phyloP scores from a whole-genome alignment of 2,113 vertebrate species.

The Phrynosoma blainvillii region DNA sequence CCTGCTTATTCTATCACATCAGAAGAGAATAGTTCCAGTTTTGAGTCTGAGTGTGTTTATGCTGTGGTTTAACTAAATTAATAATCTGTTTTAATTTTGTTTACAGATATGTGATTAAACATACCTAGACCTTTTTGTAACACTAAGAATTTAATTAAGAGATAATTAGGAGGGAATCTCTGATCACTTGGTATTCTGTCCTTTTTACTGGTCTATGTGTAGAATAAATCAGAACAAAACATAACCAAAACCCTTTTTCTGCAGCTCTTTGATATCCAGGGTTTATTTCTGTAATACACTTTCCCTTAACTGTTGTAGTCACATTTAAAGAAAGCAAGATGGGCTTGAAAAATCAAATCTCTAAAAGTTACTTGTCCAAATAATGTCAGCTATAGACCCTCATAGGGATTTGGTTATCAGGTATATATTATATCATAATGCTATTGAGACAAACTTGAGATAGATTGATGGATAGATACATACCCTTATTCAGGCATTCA shows the following conservation, averaged over 20 bases:
- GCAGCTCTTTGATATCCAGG: neutral
- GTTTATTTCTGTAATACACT: neutral
- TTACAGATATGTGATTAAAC: neutral
- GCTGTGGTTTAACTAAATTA: neutral
- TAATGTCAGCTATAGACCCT: neutral
- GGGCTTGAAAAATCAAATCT: neutral
- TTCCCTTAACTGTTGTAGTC: neutral
- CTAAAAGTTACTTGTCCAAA: neutral
- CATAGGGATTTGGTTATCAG: neutral
- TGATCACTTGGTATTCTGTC: neutral
- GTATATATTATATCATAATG: neutral
- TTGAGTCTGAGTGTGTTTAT: neutral
- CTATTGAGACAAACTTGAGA: too few relatives aligned
- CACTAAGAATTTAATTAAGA: neutral
- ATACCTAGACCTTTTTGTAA: neutral
- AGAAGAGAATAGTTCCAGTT: neutral
- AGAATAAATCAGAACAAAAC: neutral
- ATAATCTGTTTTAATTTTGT: neutral
- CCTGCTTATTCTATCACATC: neutral
- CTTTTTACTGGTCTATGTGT: too few relatives aligned
- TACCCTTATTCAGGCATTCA: too few relatives aligned
- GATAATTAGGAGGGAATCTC: neutral
- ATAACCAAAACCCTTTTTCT: neutral
- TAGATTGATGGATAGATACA: too few relatives aligned
- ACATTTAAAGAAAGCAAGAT: neutral